These are phyloP conservation scores for Gari tellinella DNA, from an alignment of 2,888 invertebrate species.

Conservation along the genomic window DNA sequence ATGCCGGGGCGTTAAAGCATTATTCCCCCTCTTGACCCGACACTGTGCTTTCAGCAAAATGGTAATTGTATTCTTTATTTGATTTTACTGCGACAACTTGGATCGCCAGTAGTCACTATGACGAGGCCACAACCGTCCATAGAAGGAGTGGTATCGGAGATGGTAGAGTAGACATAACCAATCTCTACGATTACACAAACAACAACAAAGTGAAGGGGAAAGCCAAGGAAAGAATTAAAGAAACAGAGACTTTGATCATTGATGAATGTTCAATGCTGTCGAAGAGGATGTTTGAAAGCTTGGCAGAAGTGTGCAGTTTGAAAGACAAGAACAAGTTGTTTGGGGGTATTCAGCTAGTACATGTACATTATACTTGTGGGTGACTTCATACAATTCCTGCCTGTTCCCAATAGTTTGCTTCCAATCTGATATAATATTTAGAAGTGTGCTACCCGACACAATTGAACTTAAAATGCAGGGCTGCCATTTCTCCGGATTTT, in stretches of 20 bases:
- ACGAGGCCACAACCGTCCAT: slow-evolving; percentile 34
- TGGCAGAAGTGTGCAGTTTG: slow-evolving; percentile 34
- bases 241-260: slow-evolving; percentile 34
- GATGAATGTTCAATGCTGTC: slow-evolving; percentile 46
- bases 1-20: too few species aligned
- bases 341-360: slow-evolving; percentile 44
- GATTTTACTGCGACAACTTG: too few species aligned
- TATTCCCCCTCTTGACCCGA: too few species aligned
- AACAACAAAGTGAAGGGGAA: slow-evolving; percentile 25
- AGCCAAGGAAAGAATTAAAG: slow-evolving; percentile 10
- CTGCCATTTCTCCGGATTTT: too few species aligned
- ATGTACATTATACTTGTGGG: too few species aligned
- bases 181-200: slow-evolving; percentile 19
- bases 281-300: slow-evolving; percentile 13
- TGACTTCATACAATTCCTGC: slow-evolving; percentile 41
- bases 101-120: too few species aligned
- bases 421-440: slow-evolving; percentile 21
- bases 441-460: slow-evolving; percentile 14
- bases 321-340: slow-evolving; percentile 18
- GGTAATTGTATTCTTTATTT: too few species aligned
- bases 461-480: too few species aligned
- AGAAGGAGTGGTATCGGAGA: slow-evolving; percentile 39
- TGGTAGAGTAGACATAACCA: slow-evolving; percentile 19
- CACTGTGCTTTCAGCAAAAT: too few species aligned
- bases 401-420: slow-evolving; percentile 38